Conservation (phyloP, 2,113 vertebrate genomes). For the Anarrhichthys ocellatus region DNA sequence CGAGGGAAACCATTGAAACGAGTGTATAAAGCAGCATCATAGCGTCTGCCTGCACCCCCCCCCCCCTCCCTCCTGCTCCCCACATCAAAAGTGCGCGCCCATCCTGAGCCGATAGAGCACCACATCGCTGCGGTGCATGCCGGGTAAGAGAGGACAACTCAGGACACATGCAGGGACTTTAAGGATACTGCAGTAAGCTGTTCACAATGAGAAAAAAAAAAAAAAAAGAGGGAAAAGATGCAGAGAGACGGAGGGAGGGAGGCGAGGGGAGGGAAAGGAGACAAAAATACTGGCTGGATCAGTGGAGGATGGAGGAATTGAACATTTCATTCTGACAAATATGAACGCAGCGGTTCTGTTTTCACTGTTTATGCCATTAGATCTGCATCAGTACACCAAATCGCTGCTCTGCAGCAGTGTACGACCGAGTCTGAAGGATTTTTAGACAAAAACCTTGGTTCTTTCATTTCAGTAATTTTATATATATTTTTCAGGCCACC, state of each 20-base stretch:
- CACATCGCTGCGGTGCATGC: conserved; percentile 62
- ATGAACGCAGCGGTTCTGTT: neutral
- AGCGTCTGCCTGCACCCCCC: conserved; percentile 20
- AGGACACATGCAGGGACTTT: conserved; percentile 77
- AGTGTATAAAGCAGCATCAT: conserved; percentile 54
- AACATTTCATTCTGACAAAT: conserved; percentile 13
- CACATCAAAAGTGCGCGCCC: conserved; percentile 66
- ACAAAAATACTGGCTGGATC: conserved; percentile 47
- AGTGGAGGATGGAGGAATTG: conserved; percentile 52
- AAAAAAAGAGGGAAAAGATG: conserved; percentile 34
- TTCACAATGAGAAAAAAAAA: conserved; percentile 41
- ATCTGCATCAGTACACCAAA: neutral
- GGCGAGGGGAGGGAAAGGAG: conserved; percentile 4
- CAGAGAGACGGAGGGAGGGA: conserved; percentile 29
- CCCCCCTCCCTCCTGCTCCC: neutral
- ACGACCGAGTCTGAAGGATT: neutral
- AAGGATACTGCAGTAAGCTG: conserved; percentile 78
- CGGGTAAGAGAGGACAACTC: conserved; percentile 76
- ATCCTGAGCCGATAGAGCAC: conserved; percentile 66
- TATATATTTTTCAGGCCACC: neutral
- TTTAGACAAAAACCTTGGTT: neutral
- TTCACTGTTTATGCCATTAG: conserved; percentile 9
- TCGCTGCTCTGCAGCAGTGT: neutral
- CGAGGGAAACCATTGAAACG: conserved; percentile 38
- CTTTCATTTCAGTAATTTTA: neutral